Conservation (phyloP, 2,113 vertebrate species). For the Pithys albifrons region DNA sequence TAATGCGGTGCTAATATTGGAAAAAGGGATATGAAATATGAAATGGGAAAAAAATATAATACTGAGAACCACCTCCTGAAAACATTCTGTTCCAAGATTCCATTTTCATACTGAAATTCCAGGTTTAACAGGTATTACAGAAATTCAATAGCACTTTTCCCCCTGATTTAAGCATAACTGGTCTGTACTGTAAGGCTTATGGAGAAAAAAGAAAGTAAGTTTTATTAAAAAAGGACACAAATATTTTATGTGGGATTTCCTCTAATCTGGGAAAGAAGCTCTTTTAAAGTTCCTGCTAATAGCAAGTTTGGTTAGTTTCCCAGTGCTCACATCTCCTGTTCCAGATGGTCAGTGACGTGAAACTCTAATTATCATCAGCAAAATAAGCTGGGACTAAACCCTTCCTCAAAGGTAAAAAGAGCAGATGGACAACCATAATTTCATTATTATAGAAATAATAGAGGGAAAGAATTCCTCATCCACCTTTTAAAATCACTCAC, state of each 20-base stretch:
- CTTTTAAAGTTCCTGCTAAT: constrained; percentile 34
- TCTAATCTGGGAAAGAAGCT: constrained; percentile 1
- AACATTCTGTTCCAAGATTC: not conserved
- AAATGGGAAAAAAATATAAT: constrained; percentile 3
- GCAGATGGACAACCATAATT: constrained; percentile 52
- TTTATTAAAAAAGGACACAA: not conserved
- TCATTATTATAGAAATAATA: constrained; percentile 52
- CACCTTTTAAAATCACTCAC: not conserved
- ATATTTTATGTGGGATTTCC: not conserved
- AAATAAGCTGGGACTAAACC: constrained; percentile 53
- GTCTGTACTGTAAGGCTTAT: not conserved
- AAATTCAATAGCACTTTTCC: not conserved
- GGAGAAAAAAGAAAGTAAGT: not conserved
- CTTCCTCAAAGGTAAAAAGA: constrained; percentile 61
- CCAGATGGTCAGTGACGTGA: constrained; percentile 60
- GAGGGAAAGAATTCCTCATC: not conserved
- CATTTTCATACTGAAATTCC: constrained; percentile 27
- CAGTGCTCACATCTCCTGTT: constrained; percentile 30
- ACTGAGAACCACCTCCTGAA: not conserved
- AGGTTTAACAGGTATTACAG: not conserved
- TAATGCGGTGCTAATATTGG: not conserved
- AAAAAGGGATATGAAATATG: not conserved
- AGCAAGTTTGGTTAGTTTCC: constrained; percentile 47
- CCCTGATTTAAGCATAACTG: not conserved
- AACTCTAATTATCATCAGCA: constrained; percentile 53